Conservation (phyloP, 2,113 vertebrate genomes). For the Triplophysa rosa region DNA sequence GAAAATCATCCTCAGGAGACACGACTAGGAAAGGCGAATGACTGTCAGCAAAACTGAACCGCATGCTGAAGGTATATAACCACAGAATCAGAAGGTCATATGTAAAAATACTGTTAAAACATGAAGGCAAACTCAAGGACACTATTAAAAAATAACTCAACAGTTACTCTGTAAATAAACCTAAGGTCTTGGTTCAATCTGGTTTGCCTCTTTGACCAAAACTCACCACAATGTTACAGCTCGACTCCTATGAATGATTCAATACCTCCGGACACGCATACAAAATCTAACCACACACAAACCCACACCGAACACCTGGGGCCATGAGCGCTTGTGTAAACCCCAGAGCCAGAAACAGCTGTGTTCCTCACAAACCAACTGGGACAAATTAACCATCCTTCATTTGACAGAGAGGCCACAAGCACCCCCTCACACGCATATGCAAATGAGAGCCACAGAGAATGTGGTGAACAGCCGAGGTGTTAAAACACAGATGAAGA, state of each 20-base stretch:
- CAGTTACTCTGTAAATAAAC: neutral
- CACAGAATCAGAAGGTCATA: neutral
- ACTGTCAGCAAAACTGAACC: neutral
- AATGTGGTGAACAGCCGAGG: conserved; percentile 8
- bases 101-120: neutral
- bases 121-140: neutral
- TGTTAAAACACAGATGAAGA: conserved; percentile 27
- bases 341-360: conserved; percentile 44
- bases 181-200: neutral
- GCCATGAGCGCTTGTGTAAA: conserved; percentile 40
- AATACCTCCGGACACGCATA: conserved; percentile 22
- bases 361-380: conserved; percentile 15
- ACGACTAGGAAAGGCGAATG: neutral
- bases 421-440: conserved; percentile 13
- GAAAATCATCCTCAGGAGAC: neutral
- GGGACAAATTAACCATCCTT: conserved; percentile 20
- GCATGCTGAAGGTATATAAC: neutral
- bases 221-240: conserved; percentile 1
- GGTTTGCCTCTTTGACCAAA: neutral
- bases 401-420: neutral
- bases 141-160: too few relatives aligned
- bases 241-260: conserved; percentile 14
- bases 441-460: neutral
- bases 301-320: conserved; percentile 48
- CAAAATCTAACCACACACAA: conserved; percentile 30